Conservation (phyloP, 2,888 invertebrate species). For the Choristoneura rosaceana region DNA sequence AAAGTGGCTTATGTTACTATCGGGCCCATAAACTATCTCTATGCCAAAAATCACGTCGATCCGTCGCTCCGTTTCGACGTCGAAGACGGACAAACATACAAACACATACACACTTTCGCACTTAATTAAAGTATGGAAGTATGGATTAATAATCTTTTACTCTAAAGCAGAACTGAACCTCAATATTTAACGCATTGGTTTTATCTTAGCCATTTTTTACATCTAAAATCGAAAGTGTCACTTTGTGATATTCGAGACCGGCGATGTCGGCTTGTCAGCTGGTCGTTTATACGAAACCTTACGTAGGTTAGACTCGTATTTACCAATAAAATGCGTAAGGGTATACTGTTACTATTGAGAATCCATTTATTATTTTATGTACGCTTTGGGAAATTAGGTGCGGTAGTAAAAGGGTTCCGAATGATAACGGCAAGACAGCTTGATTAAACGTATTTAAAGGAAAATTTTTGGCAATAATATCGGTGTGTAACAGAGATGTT, state of each 20-base stretch:
- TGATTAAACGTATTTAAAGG: slow-evolving; percentile 2
- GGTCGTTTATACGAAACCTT: slow-evolving; percentile 61
- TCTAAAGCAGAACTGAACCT: no score
- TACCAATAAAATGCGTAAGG: slow-evolving; percentile 39
- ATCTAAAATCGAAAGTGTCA: slow-evolving; percentile 72
- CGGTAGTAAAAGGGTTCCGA: slow-evolving; percentile 14
- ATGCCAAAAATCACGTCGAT: no score
- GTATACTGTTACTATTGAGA: slow-evolving; percentile 41
- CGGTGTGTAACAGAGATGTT: no score
- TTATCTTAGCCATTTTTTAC: slow-evolving; percentile 52
- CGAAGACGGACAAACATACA: no score
- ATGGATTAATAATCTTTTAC: no score
- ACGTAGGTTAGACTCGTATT: slow-evolving; percentile 50
- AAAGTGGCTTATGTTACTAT: no score
- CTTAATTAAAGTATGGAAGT: no score
- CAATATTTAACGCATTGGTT: background rate
- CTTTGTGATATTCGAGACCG: slow-evolving; percentile 62
- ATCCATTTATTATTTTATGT: slow-evolving; percentile 29
- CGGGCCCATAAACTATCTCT: no score
- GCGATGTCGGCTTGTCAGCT: slow-evolving; percentile 53
- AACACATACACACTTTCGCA: no score
- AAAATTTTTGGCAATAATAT: background rate
- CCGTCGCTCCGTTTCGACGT: no score
- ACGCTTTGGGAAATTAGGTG: slow-evolving; percentile 28
- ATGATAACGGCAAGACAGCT: background rate